Evolutionary conservation across 2,888 invertebrate genomes (phyloP).

Genomic region (Ernsta delagoae): DNA sequence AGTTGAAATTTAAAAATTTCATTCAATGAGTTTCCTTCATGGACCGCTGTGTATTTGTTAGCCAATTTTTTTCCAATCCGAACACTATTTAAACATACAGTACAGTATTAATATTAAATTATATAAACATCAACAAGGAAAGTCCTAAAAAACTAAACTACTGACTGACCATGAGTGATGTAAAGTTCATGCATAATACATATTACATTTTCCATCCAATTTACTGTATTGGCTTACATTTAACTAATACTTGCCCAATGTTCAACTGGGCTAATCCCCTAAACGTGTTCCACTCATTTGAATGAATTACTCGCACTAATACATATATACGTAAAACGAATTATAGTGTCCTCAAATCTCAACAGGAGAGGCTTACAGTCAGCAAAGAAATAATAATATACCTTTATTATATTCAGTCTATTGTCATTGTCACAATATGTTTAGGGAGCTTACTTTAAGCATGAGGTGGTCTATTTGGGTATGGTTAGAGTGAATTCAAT

Average conservation of each 20-base stretch:
- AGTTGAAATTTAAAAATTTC: no score
- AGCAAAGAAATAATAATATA: neutral
- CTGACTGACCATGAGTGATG: no score
- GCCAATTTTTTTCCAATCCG: no score
- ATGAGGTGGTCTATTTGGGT: no score
- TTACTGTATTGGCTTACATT: constrained; percentile 9
- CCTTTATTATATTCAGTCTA: neutral
- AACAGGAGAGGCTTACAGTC: neutral
- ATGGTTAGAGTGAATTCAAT: no score
- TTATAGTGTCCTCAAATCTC: neutral
- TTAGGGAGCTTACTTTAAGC: neutral
- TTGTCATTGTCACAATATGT: neutral
- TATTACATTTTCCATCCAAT: constrained; percentile 19
- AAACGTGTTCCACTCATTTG: neutral
- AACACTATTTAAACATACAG: no score
- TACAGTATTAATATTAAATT: no score
- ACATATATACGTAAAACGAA: neutral
- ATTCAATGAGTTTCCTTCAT: no score
- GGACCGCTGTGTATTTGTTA: no score
- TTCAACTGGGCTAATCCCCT: constrained; percentile 7
- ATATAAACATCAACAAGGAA: no score
- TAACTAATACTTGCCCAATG: constrained; percentile 10
- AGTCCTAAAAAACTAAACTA: no score
- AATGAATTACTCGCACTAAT: neutral
- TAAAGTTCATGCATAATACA: neutral